Evolutionary conservation across 1,140 invertebrate genomes (phyloP), one percentile per base, ranked within the genome.

Genomic region (Rhagoletis pomonella): DNA sequence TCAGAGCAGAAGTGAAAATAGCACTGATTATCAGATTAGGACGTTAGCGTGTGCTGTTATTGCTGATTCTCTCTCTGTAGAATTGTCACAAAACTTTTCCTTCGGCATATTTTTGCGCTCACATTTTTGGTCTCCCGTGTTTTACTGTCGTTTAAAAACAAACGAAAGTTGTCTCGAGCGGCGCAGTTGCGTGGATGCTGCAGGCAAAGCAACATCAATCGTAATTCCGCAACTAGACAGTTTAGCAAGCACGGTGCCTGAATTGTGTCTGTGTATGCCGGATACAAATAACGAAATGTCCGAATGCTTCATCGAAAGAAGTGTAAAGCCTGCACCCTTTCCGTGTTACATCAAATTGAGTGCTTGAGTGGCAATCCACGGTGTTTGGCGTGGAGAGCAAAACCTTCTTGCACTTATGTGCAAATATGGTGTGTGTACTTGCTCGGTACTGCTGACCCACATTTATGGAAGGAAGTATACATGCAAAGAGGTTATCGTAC

Each of bases 401-500:
- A 9, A 9, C 14, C 17, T 39, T 17, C 3, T 50, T 50, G 42
- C 12, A 50, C 9, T 77, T 47, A 14, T 77, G n/a, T 55, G 47
- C n/a, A 10, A 55, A n/a, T 81, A 9, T 4, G n/a, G 47, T 19
- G 44, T 17, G n/a, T 42, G n/a, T 42, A 81, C 19, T 81, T 50
- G 73, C 47, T 81, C 73, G 73, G 47, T 14, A 58, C 73, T 81
- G 47, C 73, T 81, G 73, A 55, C 73, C 73, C 73, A 81, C 47
- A 81, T 81, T 55, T 4, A 42, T 10, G 73, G 17, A n/a, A 19
- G 17, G 10, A 19, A 7, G 10, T 55, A 7, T 50, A 55, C 44
- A 81, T 55, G 9, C 73, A 55, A 55, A 12, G 73, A 10, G 17
- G 44, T 81, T 50, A 7, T 29, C 19, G 73, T 19, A 81, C 73